Evolutionary conservation across 2,797 vertebrate genomes (phyloP).

Genomic region (Poecilia picta): DNA sequence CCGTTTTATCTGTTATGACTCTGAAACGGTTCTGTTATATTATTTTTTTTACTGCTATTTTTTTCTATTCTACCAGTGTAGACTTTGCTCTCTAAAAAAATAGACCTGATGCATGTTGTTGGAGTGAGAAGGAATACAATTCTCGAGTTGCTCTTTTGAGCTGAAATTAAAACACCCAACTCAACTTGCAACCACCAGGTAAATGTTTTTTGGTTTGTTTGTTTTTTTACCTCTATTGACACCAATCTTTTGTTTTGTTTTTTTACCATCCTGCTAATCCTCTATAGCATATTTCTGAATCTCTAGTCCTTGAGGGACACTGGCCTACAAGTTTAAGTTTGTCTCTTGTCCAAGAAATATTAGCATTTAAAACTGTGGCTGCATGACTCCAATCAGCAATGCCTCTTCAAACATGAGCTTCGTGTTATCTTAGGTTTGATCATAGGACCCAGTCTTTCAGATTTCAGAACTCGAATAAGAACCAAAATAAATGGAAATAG

Average conservation of each 20-base stretch:
- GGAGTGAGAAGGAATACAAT: not conserved
- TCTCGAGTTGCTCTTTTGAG: not conserved
- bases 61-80: not conserved
- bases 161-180: not conserved
- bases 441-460: not conserved
- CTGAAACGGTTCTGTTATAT: not conserved
- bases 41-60: not conserved
- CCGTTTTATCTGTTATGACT: not conserved
- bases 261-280: not conserved
- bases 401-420: not conserved
- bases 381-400: not conserved
- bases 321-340: not conserved
- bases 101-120: not conserved
- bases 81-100: not conserved
- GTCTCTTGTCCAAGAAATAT: not conserved
- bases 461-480: not conserved
- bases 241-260: not conserved
- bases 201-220: too few relatives aligned
- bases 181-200: too few relatives aligned
- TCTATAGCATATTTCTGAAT: not conserved
- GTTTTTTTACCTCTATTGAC: too few relatives aligned
- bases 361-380: not conserved
- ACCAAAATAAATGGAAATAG: not conserved
- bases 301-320: not conserved
- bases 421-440: not conserved